Evolutionary conservation across 2,888 invertebrate genomes (phyloP).

Genomic region (Odiellus spinosus): DNA sequence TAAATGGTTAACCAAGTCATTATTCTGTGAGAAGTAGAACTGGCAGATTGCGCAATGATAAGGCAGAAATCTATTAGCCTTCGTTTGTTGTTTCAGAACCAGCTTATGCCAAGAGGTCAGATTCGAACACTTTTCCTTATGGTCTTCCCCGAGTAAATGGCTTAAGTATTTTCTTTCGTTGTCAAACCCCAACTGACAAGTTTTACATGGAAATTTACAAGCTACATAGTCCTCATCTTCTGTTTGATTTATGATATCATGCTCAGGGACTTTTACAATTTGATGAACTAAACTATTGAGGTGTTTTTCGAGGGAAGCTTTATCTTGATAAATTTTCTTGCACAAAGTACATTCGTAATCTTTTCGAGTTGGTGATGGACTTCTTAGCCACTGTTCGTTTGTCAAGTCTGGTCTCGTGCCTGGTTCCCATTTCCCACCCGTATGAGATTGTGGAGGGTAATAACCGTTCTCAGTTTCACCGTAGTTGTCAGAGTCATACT

Average conservation of each 20-base stretch:
- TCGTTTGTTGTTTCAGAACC: conserved; percentile 57
- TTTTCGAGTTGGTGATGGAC: not conserved
- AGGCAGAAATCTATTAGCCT: conserved; percentile 61
- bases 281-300: not conserved
- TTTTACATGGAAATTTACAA: conserved; percentile 13
- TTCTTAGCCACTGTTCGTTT: not conserved
- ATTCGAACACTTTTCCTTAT: conserved; percentile 47
- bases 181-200: conserved; percentile 26
- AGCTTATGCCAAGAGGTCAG: conserved; percentile 38
- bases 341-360: not conserved
- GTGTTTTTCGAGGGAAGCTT: not conserved
- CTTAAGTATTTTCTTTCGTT: conserved; percentile 25
- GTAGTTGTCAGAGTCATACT: not conserved
- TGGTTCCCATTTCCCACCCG: conserved; percentile 61
- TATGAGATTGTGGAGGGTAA: conserved; percentile 24
- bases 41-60: conserved; percentile 71
- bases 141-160: conserved; percentile 60
- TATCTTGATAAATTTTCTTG: not conserved
- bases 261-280: not conserved
- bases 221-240: conserved; percentile 6
- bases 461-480: conserved; percentile 8
- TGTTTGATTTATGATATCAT: not conserved
- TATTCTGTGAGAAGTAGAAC: conserved; percentile 58
- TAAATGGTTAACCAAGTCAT: conserved; percentile 41
- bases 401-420: conserved; percentile 29